These are phyloP conservation scores for Acinonyx jubatus DNA, from an alignment of 2,113 vertebrate genomes.

Conservation along the genomic window DNA sequence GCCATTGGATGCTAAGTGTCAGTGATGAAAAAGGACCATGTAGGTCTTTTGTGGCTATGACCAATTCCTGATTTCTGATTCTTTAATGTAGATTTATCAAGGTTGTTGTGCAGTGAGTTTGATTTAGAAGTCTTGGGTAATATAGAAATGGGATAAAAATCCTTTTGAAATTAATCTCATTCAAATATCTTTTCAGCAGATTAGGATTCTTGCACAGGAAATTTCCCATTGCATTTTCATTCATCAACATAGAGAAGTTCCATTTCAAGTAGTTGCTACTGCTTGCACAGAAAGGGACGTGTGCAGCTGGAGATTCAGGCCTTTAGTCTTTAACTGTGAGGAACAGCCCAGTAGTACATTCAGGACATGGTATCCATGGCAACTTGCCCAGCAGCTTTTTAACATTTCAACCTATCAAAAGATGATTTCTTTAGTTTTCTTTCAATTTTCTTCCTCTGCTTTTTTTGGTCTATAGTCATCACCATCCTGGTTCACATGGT, in stretches of 20 bases:
- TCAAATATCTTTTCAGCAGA: conserved; percentile 21
- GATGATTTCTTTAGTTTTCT: conserved; percentile 66
- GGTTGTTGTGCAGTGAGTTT: not conserved
- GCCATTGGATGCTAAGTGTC: not conserved
- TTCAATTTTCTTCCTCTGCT: conserved; percentile 37
- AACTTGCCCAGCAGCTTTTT: conserved; percentile 71
- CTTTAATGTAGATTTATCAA: conserved; percentile 46
- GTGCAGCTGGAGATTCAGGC: conserved; percentile 36
- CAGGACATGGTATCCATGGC: conserved; percentile 70
- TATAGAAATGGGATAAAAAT: conserved; percentile 48
- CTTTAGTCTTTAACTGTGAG: conserved; percentile 66
- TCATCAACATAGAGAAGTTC: conserved; percentile 68
- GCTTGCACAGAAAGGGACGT: conserved; percentile 36
- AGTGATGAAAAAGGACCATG: not conserved
- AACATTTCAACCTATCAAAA: conserved; percentile 72
- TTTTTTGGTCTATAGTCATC: conserved; percentile 5
- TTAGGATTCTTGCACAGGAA: conserved; percentile 58
- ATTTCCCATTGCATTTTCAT: conserved; percentile 36
- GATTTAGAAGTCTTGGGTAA: conserved; percentile 46
- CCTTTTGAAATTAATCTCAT: conserved; percentile 45
- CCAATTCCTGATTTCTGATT: conserved; percentile 35
- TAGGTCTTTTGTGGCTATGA: conserved; percentile 15
- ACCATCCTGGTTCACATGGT: not conserved
- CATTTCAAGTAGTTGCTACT: conserved; percentile 61
- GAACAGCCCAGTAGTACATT: conserved; percentile 62